Conservation (phyloP, 2,113 vertebrate genomes). For the Thomomys bottae region DNA sequence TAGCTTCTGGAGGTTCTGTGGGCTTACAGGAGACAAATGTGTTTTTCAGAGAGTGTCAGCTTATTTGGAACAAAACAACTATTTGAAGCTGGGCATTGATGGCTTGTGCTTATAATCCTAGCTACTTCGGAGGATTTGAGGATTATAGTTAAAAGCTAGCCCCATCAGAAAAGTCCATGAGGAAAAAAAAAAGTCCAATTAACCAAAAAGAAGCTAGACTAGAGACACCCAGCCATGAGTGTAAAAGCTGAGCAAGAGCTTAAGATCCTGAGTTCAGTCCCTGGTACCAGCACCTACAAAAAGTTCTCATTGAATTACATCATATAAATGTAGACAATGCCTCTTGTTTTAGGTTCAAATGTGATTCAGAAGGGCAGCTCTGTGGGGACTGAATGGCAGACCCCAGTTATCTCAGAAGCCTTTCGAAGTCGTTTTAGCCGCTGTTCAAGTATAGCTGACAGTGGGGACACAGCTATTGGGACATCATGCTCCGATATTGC, state of each 20-base stretch:
- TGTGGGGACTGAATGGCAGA: constrained; percentile 91
- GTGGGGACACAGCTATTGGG: constrained; percentile 88
- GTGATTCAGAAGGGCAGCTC: constrained; percentile 75
- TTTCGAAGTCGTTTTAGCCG: constrained; percentile 89
- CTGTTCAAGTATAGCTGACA: constrained; percentile 87
- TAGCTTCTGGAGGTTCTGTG: constrained; percentile 68
- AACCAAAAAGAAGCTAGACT: too few relatives aligned
- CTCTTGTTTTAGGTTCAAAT: constrained; percentile 70
- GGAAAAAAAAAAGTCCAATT: too few relatives aligned
- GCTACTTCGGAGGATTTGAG: too few relatives aligned
- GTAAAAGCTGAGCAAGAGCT: too few relatives aligned
- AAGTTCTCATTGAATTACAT: background rate
- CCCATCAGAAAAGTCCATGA: too few relatives aligned
- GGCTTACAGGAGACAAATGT: constrained; percentile 74
- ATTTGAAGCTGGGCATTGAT: constrained; percentile 84
- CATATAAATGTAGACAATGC: constrained; percentile 58
- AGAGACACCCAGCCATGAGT: too few relatives aligned
- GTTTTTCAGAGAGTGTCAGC: constrained; percentile 82
- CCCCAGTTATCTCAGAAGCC: constrained; percentile 88
- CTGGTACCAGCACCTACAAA: background rate
- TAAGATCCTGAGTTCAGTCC: too few relatives aligned
- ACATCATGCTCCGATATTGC: constrained; percentile 90
- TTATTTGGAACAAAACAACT: constrained; percentile 84
- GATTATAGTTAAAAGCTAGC: too few relatives aligned
- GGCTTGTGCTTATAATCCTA: too few relatives aligned